Conservation (phyloP, 35 echinoderm and acorn worm species). For the Strongylocentrotus purpuratus region DNA sequence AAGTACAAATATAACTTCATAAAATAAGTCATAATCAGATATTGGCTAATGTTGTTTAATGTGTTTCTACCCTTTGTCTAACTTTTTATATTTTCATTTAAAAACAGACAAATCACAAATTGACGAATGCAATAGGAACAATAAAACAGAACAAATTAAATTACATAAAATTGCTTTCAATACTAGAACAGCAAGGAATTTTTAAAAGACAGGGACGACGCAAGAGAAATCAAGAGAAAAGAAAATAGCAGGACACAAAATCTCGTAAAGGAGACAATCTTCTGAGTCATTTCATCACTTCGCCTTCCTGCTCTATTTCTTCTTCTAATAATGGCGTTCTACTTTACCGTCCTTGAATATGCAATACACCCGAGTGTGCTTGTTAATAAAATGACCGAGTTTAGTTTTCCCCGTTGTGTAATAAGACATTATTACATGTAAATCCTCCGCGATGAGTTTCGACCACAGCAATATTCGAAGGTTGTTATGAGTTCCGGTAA, state of each 20-base stretch:
- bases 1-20: too few species aligned
- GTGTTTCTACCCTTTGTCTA: too few species aligned
- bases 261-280: neutral
- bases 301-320: neutral
- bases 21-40: too few species aligned
- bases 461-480: neutral
- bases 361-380: neutral
- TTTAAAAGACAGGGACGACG: too few species aligned
- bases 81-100: too few species aligned
- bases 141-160: too few species aligned
- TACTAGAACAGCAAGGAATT: too few species aligned
- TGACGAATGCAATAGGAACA: too few species aligned
- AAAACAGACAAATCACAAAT: too few species aligned
- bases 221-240: neutral
- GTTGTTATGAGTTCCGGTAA: neutral
- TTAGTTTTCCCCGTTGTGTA: neutral
- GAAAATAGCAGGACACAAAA: neutral
- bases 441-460: neutral
- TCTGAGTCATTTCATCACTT: neutral
- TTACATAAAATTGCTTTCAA: too few species aligned
- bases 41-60: too few species aligned
- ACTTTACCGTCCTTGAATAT: neutral
- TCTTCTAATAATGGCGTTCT: neutral
- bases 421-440: neutral
- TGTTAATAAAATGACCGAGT: neutral